Conservation (phyloP, 2,797 vertebrate species). For the Falco novaeseelandiae region DNA sequence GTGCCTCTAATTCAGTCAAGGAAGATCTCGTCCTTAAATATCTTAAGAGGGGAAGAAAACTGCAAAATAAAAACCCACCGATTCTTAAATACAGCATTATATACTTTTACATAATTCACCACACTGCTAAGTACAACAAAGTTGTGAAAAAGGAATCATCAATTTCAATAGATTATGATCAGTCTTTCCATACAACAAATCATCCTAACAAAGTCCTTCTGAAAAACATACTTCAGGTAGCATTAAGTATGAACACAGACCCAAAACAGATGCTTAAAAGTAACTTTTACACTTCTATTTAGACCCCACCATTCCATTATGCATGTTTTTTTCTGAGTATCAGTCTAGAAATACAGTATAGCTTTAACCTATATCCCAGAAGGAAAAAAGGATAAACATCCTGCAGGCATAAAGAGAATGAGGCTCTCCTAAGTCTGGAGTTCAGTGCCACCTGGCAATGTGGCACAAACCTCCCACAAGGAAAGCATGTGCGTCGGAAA, state of each 20-base stretch:
- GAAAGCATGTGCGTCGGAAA: fast-evolving
- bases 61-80: background rate
- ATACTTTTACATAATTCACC: background rate
- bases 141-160: background rate
- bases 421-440: background rate
- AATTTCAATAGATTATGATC: background rate
- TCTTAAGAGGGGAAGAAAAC: background rate
- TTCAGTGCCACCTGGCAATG: background rate
- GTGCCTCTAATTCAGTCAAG: background rate
- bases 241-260: background rate
- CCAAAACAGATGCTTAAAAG: conserved; percentile 2
- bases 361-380: background rate
- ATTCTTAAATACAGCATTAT: background rate
- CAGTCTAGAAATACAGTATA: background rate
- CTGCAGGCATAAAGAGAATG: background rate
- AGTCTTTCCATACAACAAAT: background rate
- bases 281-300: background rate
- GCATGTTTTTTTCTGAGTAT: background rate
- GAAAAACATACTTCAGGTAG: background rate
- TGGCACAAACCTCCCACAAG: background rate
- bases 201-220: background rate
- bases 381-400: background rate
- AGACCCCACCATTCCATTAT: background rate
- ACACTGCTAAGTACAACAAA: background rate
- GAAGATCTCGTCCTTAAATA: background rate